These are phyloP conservation scores for Poecilia velifera DNA, from an alignment of 2,797 vertebrate species.

Conservation along the genomic window DNA sequence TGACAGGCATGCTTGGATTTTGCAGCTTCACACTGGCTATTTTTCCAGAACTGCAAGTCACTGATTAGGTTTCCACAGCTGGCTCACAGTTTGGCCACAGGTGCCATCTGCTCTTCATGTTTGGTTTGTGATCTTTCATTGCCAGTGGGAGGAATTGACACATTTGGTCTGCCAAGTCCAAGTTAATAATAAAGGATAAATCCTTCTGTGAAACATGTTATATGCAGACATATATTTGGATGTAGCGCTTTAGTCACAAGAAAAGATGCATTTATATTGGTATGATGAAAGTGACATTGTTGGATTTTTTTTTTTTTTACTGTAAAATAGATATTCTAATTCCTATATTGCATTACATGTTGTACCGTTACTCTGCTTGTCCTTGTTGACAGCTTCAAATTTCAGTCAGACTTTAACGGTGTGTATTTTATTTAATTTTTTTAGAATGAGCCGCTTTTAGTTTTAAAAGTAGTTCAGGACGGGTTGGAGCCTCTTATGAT, in stretches of 20 bases:
- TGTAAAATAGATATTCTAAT: neutral
- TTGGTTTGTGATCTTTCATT: slow-evolving; percentile 18
- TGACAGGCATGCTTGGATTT: neutral
- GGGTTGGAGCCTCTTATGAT: neutral
- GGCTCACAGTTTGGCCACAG: slow-evolving; percentile 38
- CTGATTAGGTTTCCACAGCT: slow-evolving; percentile 33
- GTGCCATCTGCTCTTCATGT: slow-evolving; percentile 50
- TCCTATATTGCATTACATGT: neutral
- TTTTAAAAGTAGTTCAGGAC: neutral
- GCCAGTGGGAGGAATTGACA: slow-evolving; percentile 14
- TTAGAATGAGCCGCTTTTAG: neutral
- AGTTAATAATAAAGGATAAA: neutral
- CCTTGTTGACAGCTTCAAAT: neutral
- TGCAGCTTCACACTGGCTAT: neutral
- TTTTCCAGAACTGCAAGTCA: slow-evolving; percentile 3
- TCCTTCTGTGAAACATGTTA: neutral
- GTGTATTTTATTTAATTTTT: neutral
- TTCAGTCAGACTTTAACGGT: neutral
- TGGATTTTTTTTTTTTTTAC: neutral
- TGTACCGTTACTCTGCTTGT: neutral
- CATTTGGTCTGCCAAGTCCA: slow-evolving; percentile 17
- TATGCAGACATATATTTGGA: neutral
- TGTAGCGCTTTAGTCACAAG: neutral
- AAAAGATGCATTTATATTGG: neutral
- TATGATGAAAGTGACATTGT: neutral